Conservation (phyloP, 2,797 vertebrate genomes). For the Molossus molossus region DNA sequence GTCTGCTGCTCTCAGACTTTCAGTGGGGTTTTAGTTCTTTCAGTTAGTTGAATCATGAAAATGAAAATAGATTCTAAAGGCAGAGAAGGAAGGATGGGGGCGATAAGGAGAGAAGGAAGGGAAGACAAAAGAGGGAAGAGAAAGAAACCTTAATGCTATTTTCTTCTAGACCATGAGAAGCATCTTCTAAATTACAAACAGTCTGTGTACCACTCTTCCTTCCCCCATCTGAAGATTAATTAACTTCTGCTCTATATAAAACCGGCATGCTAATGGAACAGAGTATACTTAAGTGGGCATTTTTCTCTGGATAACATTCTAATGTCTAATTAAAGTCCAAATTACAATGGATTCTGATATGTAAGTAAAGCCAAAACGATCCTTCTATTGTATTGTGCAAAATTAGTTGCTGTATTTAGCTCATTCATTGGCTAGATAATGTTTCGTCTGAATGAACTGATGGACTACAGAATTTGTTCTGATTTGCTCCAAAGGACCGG, state of each 20-base stretch:
- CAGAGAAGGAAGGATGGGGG: not conserved
- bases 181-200: constrained; percentile 46
- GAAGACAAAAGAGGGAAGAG: not conserved
- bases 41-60: constrained; percentile 64
- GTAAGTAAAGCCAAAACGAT: constrained; percentile 26
- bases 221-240: not conserved
- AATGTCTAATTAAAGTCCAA: constrained; percentile 31
- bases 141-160: not conserved
- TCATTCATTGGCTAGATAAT: not conserved
- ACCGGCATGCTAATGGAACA: not conserved
- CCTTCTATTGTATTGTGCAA: not conserved
- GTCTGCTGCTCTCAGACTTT: constrained; percentile 61
- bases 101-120: not conserved
- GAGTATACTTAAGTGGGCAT: not conserved
- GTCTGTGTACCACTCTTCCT: not conserved
- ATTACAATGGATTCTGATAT: not conserved
- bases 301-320: constrained; percentile 37
- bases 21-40: constrained; percentile 56
- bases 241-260: not conserved
- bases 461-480: not conserved
- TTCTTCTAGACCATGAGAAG: not conserved
- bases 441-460: not conserved
- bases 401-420: constrained; percentile 55
- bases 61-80: constrained; percentile 60
- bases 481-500: not conserved